Conservation (phyloP, 2,888 invertebrate genomes). For the Agrochola circellaris region DNA sequence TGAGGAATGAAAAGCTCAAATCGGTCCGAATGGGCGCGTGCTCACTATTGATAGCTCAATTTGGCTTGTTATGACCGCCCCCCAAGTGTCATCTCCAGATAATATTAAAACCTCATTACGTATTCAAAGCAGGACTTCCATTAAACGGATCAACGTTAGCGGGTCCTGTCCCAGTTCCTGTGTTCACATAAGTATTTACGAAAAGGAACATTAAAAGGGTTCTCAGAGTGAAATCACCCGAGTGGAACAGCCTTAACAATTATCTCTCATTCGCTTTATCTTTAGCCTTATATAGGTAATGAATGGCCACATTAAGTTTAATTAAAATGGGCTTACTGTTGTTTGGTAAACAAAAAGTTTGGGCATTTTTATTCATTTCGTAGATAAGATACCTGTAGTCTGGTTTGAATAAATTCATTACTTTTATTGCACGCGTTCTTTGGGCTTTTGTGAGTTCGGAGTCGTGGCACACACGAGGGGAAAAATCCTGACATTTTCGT, state of each 20-base stretch:
- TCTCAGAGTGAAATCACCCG: constrained; percentile 70
- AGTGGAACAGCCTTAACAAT: constrained; percentile 73
- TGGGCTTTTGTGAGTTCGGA: not conserved
- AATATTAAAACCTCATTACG: constrained; percentile 52
- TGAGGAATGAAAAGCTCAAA: constrained; percentile 36
- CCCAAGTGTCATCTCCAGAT: constrained; percentile 44
- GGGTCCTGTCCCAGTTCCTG: constrained; percentile 33
- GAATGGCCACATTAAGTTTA: constrained; percentile 77
- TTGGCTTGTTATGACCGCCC: constrained; percentile 26
- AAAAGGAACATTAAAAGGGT: constrained; percentile 63
- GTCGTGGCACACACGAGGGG: not conserved
- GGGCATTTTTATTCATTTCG: constrained; percentile 23
- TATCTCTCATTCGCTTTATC: constrained; percentile 77
- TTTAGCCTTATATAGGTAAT: constrained; percentile 73
- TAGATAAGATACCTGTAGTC: constrained; percentile 15
- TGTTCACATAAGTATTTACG: constrained; percentile 63
- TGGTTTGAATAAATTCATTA: constrained; percentile 46
- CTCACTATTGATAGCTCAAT: constrained; percentile 45
- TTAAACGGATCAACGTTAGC: constrained; percentile 63
- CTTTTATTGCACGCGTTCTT: constrained; percentile 20
- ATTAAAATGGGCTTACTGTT: constrained; percentile 74
- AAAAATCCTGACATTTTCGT: constrained; percentile 11
- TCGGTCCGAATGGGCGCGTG: constrained; percentile 30
- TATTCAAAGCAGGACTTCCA: constrained; percentile 51
- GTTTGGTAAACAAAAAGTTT: constrained; percentile 55